Percentiles rank a stretch among this genome's conserved stretches.
These are phyloP conservation scores for Ammodytes marinus DNA, from an alignment of 2,113 vertebrate species.

Conservation along the genomic window DNA sequence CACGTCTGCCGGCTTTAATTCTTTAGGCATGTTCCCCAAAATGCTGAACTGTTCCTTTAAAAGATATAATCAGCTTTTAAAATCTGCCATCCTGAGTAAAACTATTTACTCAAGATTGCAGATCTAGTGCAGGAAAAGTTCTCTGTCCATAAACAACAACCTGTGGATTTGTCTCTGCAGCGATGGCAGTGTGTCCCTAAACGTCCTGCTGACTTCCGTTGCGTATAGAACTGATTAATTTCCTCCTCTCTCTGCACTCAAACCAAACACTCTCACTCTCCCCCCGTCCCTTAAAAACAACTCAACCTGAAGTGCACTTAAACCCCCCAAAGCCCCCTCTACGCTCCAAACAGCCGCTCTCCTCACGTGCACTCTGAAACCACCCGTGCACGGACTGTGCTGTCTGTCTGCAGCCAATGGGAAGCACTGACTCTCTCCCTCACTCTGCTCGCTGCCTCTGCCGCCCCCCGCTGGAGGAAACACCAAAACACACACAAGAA, in stretches of 20 bases:
- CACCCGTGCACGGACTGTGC: constrained; percentile 53
- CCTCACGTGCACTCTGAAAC: constrained; percentile 59
- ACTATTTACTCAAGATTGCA: not conserved
- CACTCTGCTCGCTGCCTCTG: constrained; percentile 76
- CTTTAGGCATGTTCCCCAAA: not conserved
- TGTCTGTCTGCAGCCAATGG: constrained; percentile 66
- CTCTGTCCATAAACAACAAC: not conserved
- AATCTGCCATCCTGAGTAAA: not conserved
- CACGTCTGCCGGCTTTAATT: not conserved
- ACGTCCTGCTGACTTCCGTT: constrained; percentile 45
- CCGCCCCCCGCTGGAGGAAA: constrained; percentile 66
- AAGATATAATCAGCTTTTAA: not conserved
- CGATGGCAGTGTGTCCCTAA: constrained; percentile 12
- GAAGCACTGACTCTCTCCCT: constrained; percentile 76
- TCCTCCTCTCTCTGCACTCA: constrained; percentile 23
- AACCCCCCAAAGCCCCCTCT: not conserved
- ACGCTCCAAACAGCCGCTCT: constrained; percentile 32
- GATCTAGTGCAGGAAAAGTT: not conserved
- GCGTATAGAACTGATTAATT: constrained; percentile 32
- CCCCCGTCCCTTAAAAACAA: constrained; percentile 7
- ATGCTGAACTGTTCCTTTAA: constrained; percentile 3
- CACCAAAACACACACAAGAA: rapidly evolving
- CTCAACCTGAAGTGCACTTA: constrained; percentile 52
- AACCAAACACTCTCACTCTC: constrained; percentile 16
- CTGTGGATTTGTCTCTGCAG: not conserved